Evolutionary conservation across 2,113 vertebrate genomes (phyloP).

Genomic region (Connochaetes taurinus): DNA sequence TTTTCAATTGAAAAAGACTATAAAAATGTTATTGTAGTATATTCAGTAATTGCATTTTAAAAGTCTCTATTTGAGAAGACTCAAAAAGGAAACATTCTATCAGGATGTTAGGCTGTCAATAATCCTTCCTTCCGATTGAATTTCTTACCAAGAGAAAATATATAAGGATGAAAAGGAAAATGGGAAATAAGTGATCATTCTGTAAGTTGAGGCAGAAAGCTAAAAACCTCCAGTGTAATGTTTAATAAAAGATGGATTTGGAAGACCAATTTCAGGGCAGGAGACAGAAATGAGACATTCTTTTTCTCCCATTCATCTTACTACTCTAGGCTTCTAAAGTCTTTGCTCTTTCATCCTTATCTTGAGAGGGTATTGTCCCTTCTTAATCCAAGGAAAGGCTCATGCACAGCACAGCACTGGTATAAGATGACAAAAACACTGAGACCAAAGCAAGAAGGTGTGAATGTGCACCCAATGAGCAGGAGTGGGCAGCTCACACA

Average conservation of each 20-base stretch:
- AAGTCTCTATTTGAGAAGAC: not conserved
- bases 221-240: not conserved
- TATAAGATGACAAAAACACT: not conserved
- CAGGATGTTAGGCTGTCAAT: not conserved
- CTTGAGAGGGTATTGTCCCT: not conserved
- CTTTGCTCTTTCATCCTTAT: not conserved
- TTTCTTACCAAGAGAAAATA: not conserved
- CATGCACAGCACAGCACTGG: not conserved
- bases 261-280: not conserved
- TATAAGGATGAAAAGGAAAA: not conserved
- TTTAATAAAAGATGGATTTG: not conserved
- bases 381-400: not conserved
- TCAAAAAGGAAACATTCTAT: not conserved
- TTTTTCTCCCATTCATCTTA: not conserved
- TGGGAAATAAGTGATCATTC: not conserved
- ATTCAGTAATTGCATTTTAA: not conserved
- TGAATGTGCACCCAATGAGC: rapidly evolving
- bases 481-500: rapidly evolving
- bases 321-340: not conserved
- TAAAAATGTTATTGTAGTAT: not conserved
- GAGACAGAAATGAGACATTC: not conserved
- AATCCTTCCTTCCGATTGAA: not conserved
- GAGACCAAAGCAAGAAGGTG: not conserved
- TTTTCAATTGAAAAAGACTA: not conserved
- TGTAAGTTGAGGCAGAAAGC: not conserved